Evolutionary conservation across 2,797 vertebrate genomes (phyloP), one percentile per base, ranked within the genome.

Genomic region (Vespertilio murinus): DNA sequence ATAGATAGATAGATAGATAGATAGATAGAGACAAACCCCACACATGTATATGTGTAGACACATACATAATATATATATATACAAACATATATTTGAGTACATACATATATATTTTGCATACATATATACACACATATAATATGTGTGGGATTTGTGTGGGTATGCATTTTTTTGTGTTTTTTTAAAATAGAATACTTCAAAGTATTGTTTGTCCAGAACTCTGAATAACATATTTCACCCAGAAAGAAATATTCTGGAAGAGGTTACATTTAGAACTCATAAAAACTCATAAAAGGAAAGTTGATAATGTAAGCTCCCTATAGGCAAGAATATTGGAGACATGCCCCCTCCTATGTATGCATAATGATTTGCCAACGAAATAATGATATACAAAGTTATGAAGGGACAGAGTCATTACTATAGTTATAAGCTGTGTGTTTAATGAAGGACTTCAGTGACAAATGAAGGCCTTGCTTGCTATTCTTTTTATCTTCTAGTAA

Each of bases 261-360:
- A 79, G 18, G 23, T 79, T 80, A 65, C 85, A 88, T 87, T 80
- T 75, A 85, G 40, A 94, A 64, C 61, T 64, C 17, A 64, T 77
- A 80, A 42, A 47, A 67, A 64, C 61, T 45, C 8, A 52, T 67
- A 82, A 47, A 40, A 74, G 40, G n/a, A 59, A 38, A 65, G 23
- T 82, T 78, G 25, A 10, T 82, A 64, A 89, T 10, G 18, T 64
- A 69, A 54, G 17, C 23, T 67, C 88, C 47, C 45, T 61, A 0
- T 18, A 70, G n/a, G 38, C 33, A 69, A 93, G 4, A 38, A 61
- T 16, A 10, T 16, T 71, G 11, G 33, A 28, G 33, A 42, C 22
- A 28, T 90, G 35, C 45, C 45, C 45, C 6, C 71, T 42, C 8
- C n/a, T 8, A 69, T 49, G 1, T 22, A 71, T 6, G 6, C n/a